phyloP scores from a whole-genome alignment of 2,113 vertebrate species.

The Mesocricetus auratus region DNA sequence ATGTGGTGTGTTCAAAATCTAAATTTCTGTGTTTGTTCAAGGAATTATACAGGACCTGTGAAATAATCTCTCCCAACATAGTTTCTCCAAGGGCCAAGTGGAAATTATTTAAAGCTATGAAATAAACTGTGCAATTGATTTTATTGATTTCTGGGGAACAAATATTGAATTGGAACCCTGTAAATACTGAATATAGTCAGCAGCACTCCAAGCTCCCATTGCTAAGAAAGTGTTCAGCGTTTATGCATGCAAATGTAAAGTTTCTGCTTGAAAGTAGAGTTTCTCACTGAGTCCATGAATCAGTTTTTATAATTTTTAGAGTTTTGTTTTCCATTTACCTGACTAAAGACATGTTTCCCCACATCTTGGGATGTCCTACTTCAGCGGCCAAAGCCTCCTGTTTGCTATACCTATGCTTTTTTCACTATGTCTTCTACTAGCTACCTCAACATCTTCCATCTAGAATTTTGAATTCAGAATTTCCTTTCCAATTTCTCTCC shows the following conservation, averaged over 20 bases:
- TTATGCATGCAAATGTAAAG: neutral
- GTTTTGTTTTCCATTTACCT: neutral
- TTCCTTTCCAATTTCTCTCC: neutral
- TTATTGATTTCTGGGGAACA: neutral
- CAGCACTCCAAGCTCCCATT: neutral
- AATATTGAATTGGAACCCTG: neutral
- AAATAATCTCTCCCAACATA: neutral
- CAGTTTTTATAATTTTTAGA: neutral
- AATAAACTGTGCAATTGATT: neutral
- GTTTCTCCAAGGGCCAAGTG: neutral
- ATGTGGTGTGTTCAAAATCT: neutral
- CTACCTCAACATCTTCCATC: neutral
- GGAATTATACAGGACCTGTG: accelerated
- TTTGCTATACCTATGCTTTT: neutral
- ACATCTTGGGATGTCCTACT: neutral
- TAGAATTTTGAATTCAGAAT: neutral
- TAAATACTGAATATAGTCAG: neutral
- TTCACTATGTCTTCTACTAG: too few species aligned
- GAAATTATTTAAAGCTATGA: neutral
- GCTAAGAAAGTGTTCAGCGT: neutral
- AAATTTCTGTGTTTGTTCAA: neutral
- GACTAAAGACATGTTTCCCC: neutral
- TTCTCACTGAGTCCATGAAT: neutral
- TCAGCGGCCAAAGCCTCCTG: neutral
- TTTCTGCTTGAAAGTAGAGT: neutral